Evolutionary conservation across 2,113 vertebrate genomes (phyloP).

Genomic region (Eclectus roratus): DNA sequence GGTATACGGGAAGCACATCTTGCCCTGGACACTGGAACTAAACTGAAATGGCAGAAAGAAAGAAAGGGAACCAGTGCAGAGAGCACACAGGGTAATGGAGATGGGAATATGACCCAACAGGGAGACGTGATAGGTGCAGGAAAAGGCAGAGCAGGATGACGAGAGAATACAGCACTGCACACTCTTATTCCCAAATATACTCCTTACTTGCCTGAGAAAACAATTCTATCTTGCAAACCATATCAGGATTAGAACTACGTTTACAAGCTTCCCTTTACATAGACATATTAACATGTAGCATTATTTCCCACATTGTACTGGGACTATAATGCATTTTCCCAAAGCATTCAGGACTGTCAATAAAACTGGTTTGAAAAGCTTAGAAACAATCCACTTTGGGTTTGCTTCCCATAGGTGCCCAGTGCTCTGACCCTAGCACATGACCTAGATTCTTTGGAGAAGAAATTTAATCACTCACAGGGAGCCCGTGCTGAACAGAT

Average conservation of each 20-base stretch:
- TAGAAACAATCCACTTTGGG: not conserved
- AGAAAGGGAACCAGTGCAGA: not conserved
- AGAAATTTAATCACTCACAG: not conserved
- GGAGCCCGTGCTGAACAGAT: conserved; percentile 26
- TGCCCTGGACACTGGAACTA: not conserved
- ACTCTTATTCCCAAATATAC: not conserved
- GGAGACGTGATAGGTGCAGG: not conserved
- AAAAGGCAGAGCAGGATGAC: not conserved
- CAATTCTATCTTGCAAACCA: not conserved
- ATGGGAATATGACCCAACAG: rapidly evolving
- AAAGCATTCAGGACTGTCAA: not conserved
- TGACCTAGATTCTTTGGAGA: not conserved
- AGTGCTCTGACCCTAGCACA: not conserved
- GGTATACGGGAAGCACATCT: not conserved
- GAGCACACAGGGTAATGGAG: not conserved
- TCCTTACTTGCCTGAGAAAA: not conserved
- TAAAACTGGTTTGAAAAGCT: not conserved
- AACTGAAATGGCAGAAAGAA: not conserved
- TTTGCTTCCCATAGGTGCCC: not conserved
- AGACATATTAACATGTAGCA: not conserved
- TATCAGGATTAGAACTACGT: not conserved
- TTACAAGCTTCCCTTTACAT: not conserved
- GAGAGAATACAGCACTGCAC: not conserved
- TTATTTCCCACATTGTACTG: not conserved
- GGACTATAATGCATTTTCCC: not conserved